These are phyloP conservation scores for Tenthredo distinguenda DNA, from an alignment of 2,888 invertebrate species.

Conservation along the genomic window DNA sequence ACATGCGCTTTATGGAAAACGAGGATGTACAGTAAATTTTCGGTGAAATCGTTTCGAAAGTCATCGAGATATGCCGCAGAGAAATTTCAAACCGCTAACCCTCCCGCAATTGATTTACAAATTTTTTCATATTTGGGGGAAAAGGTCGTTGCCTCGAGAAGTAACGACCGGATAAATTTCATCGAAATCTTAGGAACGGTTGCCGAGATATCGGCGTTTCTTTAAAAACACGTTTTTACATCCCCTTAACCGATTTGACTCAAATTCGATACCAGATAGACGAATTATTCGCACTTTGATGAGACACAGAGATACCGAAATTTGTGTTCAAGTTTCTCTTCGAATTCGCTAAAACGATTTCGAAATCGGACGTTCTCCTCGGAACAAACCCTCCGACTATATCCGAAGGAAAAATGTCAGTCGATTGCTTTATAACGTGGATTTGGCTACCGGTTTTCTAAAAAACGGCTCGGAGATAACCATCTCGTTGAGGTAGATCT, in stretches of 20 bases:
- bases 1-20: too few species aligned
- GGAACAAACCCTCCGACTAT: neutral
- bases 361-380: neutral
- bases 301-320: too few species aligned
- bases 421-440: slow-evolving; percentile 21
- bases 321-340: too few species aligned
- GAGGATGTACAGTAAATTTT: too few species aligned
- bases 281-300: too few species aligned
- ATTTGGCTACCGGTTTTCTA: neutral
- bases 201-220: neutral
- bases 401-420: neutral
- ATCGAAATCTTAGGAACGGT: neutral
- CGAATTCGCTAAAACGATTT: neutral
- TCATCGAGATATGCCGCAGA: too few species aligned
- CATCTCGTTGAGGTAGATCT: neutral
- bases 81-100: too few species aligned
- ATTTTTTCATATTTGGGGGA: too few species aligned
- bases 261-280: neutral
- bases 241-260: neutral
- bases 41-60: too few species aligned
- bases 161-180: neutral
- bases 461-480: neutral
- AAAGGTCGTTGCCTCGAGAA: too few species aligned
- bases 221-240: neutral
- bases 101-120: too few species aligned